A percentile compares a stretch with the other conserved stretches of the same genome.
phyloP scores from a whole-genome alignment of 2,113 vertebrate species.

The Orthonyx spaldingii region DNA sequence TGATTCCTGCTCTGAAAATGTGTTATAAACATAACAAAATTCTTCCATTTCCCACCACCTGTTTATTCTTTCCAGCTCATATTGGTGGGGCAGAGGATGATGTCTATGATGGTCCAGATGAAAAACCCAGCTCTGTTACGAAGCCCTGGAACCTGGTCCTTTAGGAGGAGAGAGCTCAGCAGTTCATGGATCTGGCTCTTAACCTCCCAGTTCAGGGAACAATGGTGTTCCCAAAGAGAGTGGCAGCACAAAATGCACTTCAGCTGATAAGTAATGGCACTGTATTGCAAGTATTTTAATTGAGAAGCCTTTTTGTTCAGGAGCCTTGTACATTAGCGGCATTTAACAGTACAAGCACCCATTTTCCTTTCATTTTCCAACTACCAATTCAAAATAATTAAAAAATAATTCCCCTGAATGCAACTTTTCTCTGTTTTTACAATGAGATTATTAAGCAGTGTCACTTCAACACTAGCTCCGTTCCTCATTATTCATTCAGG shows the following conservation, averaged over 20 bases:
- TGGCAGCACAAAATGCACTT: neutral
- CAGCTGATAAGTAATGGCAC: slow-evolving; percentile 1
- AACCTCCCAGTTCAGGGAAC: neutral
- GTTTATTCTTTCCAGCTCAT: rapidly evolving
- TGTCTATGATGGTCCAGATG: rapidly evolving
- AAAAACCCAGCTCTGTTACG: neutral
- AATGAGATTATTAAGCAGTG: slow-evolving; percentile 39
- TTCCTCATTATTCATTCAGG: slow-evolving; percentile 21
- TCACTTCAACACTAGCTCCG: neutral
- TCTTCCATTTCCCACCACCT: rapidly evolving
- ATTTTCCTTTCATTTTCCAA: slow-evolving; percentile 26
- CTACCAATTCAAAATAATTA: slow-evolving; percentile 42
- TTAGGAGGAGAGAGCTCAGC: neutral
- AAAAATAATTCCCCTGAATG: slow-evolving; percentile 36
- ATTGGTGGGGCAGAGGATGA: rapidly evolving
- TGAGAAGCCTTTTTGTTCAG: slow-evolving; percentile 13
- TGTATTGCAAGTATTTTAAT: neutral
- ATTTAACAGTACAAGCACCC: slow-evolving; percentile 7
- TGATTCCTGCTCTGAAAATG: rapidly evolving
- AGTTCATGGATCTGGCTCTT: neutral
- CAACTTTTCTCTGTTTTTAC: slow-evolving; percentile 23
- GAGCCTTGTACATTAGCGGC: slow-evolving; percentile 11
- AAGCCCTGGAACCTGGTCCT: neutral
- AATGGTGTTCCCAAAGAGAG: neutral
- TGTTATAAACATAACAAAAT: rapidly evolving